Conservation (phyloP, 2,797 vertebrate species). For the Peromyscus aztecus region DNA sequence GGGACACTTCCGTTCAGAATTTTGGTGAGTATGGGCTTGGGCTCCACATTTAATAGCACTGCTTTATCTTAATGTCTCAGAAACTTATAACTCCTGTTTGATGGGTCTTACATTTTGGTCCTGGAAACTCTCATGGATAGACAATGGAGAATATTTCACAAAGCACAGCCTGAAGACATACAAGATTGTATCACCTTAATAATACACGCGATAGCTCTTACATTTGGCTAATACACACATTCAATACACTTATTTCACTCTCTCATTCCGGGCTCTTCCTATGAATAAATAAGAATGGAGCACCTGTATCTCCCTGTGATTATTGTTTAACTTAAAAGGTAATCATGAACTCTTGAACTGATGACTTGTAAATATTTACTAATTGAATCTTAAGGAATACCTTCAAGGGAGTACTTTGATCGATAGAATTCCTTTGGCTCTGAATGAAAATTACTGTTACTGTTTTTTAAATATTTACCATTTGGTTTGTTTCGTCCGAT, state of each 20-base stretch:
- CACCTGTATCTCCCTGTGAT: not conserved
- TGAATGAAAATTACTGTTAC: conserved; percentile 15
- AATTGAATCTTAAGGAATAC: not conserved
- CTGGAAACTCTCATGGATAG: not conserved
- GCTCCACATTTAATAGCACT: not conserved
- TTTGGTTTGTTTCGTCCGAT: conserved; percentile 33
- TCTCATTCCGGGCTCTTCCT: not conserved
- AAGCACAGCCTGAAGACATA: not conserved
- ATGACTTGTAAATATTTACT: conserved; percentile 21
- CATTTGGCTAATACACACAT: not conserved
- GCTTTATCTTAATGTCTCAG: not conserved
- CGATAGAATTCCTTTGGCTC: not conserved
- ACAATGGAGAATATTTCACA: conserved; percentile 22
- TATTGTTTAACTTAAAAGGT: not conserved
- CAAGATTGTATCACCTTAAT: not conserved
- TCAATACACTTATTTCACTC: not conserved
- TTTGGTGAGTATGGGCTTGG: not conserved
- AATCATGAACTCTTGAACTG: not conserved
- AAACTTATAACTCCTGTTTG: not conserved
- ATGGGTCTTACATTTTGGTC: not conserved
- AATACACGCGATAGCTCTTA: not conserved
- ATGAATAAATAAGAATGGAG: not conserved
- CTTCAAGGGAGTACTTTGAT: conserved; percentile 7
- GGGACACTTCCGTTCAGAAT: not conserved
- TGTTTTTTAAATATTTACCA: not conserved